A percentile compares a stretch with the other conserved stretches of the same genome.
Conservation (phyloP, 2,113 vertebrate genomes). For the Xenopus tropicalis region UCB_Xtro_10.0 CM004446.2:137590501-137591000, state of each 20-base stretch:
- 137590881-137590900: too few relatives aligned
- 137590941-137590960: too few relatives aligned
- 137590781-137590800: not conserved
- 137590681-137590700: slow-evolving; percentile 55
- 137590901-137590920: too few relatives aligned
- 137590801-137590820: too few relatives aligned
- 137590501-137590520: slow-evolving; percentile 62
- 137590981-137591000: too few relatives aligned
- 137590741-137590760: not conserved
- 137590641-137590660: slow-evolving; percentile 53
- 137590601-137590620: slow-evolving; percentile 69
- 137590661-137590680: slow-evolving; percentile 77
- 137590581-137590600: slow-evolving; percentile 57
- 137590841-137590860: too few relatives aligned
- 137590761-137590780: not conserved
- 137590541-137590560: slow-evolving; percentile 58
- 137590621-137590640: slow-evolving; percentile 63
- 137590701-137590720: slow-evolving; percentile 53
- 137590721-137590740: slow-evolving; percentile 21
- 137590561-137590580: slow-evolving; percentile 50
- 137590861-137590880: too few relatives aligned
- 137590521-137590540: slow-evolving; percentile 60
- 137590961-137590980: too few relatives aligned
- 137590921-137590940: too few relatives aligned
- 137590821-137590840: too few relatives aligned